Conservation (phyloP, 2,113 vertebrate genomes). For the Rhea americana region DNA sequence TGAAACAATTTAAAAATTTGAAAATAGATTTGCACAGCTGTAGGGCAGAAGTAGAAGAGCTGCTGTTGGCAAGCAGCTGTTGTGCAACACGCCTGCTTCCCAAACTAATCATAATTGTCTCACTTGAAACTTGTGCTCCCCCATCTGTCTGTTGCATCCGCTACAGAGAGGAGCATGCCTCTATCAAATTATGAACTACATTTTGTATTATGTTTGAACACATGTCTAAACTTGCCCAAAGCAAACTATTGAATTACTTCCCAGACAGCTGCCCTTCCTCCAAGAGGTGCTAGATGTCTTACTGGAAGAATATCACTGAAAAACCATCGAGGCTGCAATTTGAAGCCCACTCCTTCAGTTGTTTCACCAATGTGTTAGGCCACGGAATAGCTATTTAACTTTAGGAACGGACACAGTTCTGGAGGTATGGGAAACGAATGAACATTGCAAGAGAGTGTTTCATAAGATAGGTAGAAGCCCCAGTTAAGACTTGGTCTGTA, state of each 20-base stretch:
- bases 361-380: neutral
- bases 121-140: slow-evolving; percentile 65
- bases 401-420: neutral
- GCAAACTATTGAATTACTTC: slow-evolving; percentile 33
- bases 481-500: neutral
- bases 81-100: neutral
- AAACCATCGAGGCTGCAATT: neutral
- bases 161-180: neutral
- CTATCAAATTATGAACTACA: slow-evolving; percentile 34
- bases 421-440: neutral
- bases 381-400: neutral
- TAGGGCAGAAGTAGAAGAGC: slow-evolving; percentile 6
- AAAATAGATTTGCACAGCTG: slow-evolving; percentile 40
- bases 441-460: neutral
- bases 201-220: slow-evolving; percentile 44
- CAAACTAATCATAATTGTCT: slow-evolving; percentile 11
- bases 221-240: slow-evolving; percentile 33
- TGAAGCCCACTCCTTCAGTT: neutral
- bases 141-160: slow-evolving; percentile 51
- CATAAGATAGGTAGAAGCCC: neutral
- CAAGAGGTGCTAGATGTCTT: neutral
- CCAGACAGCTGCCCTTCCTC: slow-evolving; percentile 43
- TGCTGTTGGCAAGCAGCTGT: slow-evolving; percentile 36
- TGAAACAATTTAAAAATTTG: neutral
- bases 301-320: neutral